Evolutionary conservation across 2,797 vertebrate species (phyloP).

Genomic region (Columba guinea): DNA sequence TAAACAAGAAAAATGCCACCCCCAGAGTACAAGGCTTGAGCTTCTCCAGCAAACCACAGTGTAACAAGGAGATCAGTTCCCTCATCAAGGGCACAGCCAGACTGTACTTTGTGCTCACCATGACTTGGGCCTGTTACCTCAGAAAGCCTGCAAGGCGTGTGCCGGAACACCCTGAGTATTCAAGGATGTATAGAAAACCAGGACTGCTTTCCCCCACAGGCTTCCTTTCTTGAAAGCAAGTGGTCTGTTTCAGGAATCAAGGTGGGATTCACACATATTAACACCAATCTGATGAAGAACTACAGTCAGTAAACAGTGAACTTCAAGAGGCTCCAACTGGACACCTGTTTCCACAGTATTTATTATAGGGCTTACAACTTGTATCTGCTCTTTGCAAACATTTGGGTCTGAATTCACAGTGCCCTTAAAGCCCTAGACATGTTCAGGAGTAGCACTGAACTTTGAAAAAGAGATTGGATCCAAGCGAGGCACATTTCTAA

Average conservation of each 20-base stretch:
- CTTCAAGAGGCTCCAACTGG: neutral
- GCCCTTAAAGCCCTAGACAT: neutral
- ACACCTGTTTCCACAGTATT: neutral
- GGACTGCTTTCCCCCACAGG: neutral
- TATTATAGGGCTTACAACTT: neutral
- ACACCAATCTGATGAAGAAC: neutral
- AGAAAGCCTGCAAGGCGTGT: neutral
- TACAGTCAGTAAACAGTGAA: neutral
- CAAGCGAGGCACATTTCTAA: neutral
- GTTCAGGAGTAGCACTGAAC: neutral
- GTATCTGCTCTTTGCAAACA: neutral
- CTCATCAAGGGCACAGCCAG: neutral
- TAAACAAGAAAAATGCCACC: constrained; percentile 34
- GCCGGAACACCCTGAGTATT: neutral
- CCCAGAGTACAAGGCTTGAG: neutral
- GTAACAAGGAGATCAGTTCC: neutral
- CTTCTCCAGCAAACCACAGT: neutral
- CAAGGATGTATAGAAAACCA: neutral
- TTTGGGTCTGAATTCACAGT: neutral
- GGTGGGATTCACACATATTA: neutral
- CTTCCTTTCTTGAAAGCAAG: neutral
- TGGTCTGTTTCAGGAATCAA: neutral
- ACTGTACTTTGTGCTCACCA: neutral
- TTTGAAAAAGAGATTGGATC: neutral
- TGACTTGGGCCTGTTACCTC: neutral